phyloP scores from a whole-genome alignment of 2,113 vertebrate species.

The Scalopus aquaticus region DNA sequence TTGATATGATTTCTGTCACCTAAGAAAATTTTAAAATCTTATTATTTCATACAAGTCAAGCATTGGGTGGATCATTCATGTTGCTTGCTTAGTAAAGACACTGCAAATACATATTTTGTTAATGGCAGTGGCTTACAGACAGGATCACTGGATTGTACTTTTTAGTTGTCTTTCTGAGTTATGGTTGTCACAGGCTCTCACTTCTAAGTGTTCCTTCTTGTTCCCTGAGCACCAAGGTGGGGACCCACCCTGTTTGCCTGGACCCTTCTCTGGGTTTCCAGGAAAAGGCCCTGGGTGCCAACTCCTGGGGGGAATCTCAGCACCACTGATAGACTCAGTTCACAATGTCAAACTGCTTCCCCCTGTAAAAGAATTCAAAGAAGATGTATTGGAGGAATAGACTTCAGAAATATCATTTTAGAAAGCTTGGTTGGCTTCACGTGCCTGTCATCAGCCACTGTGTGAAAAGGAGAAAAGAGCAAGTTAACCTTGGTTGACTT shows the following conservation, averaged over 20 bases:
- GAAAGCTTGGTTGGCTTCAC: constrained; percentile 2
- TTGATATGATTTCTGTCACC: neutral
- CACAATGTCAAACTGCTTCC: neutral
- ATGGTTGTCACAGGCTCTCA: neutral
- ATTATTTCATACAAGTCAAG: neutral
- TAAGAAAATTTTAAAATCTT: neutral
- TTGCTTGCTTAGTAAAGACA: neutral
- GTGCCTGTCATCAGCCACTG: neutral
- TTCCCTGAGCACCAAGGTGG: neutral
- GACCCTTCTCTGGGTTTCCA: neutral
- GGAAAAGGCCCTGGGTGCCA: neutral
- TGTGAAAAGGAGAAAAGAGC: neutral
- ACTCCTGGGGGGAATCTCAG: neutral
- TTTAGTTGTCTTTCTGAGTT: neutral
- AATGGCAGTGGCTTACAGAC: neutral
- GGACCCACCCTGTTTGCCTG: neutral
- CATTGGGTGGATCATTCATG: neutral
- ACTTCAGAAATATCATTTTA: constrained; percentile 28
- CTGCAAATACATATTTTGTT: neutral
- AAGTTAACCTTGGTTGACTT: constrained; percentile 2
- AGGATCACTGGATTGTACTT: neutral
- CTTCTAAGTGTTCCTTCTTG: neutral
- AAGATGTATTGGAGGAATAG: neutral
- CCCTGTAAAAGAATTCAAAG: neutral
- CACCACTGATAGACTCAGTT: neutral